A percentile compares a stretch with the other conserved stretches of the same genome.
phyloP scores from a whole-genome alignment of 2,888 invertebrate genomes.

The Ormyrus labotus region DNA sequence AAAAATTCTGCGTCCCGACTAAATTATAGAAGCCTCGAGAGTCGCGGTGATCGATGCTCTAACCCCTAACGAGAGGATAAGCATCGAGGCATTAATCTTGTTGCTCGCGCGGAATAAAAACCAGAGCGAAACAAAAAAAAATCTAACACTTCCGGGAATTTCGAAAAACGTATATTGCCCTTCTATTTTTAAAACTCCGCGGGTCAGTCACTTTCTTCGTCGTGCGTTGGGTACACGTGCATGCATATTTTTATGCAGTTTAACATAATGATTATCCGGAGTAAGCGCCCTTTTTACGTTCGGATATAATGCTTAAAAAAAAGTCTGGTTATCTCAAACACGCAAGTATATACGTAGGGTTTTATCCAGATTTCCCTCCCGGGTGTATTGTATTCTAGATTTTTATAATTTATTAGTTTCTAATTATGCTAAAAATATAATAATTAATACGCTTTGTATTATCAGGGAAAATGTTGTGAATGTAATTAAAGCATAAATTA shows the following conservation, averaged over 20 bases:
- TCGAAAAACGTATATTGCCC: constrained; percentile 1
- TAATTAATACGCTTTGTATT: too few relatives aligned
- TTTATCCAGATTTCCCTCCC: too few relatives aligned
- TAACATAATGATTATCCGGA: neutral
- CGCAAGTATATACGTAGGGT: too few relatives aligned
- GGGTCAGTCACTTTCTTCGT: neutral
- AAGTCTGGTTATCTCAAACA: too few relatives aligned
- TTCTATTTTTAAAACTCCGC: constrained; percentile 35
- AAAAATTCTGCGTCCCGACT: constrained; percentile 7
- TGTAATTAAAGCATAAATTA: too few relatives aligned
- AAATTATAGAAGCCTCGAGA: constrained; percentile 34
- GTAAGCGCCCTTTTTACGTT: too few relatives aligned
- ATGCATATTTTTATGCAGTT: constrained; percentile 24
- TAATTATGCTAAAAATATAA: too few relatives aligned
- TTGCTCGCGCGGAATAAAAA: constrained; percentile 4
- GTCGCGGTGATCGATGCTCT: constrained; percentile 40
- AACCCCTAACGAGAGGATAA: constrained; percentile 41
- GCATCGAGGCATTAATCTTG: constrained; percentile 46
- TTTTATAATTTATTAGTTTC: too few relatives aligned
- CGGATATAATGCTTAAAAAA: too few relatives aligned
- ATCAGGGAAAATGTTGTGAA: too few relatives aligned
- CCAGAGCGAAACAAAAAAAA: neutral
- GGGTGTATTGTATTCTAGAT: too few relatives aligned
- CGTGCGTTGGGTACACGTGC: neutral
- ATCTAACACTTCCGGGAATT: constrained; percentile 24